phyloP scores from a whole-genome alignment of 2,113 vertebrate genomes.

The Diphyllodes magnificus region DNA sequence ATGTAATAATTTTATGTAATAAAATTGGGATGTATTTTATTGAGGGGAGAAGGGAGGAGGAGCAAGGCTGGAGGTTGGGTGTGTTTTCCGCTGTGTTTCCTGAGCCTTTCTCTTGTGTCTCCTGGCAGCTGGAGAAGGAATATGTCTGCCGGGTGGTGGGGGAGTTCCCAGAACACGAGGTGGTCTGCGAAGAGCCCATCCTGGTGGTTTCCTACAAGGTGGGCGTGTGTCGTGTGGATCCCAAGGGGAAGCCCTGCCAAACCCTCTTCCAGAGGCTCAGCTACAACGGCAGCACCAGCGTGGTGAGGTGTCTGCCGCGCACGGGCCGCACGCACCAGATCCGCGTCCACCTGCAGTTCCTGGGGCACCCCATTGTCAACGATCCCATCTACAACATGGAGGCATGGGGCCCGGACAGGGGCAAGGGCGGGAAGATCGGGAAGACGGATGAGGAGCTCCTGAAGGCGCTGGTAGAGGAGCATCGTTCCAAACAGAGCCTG shows the following conservation, averaged over 20 bases:
- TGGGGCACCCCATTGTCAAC: constrained; percentile 91
- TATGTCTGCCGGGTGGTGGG: constrained; percentile 92
- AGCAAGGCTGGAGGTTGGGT: accelerated
- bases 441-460: constrained; percentile 87
- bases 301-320: constrained; percentile 84
- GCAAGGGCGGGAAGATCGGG: constrained; percentile 78
- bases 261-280: constrained; percentile 89
- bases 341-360: constrained; percentile 91
- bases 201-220: constrained; percentile 94
- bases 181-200: constrained; percentile 90
- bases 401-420: constrained; percentile 87
- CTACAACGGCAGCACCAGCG: constrained; percentile 85
- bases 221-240: constrained; percentile 89
- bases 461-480: constrained; percentile 83
- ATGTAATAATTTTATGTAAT: too few relatives aligned
- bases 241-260: constrained; percentile 84
- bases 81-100: not conserved
- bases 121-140: constrained; percentile 88
- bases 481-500: constrained; percentile 82
- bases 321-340: constrained; percentile 98
- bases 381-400: constrained; percentile 95
- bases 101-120: not conserved
- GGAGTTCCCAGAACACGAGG: constrained; percentile 82
- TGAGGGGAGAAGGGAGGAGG: not conserved
- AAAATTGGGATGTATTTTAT: accelerated